Percentiles rank a stretch among this genome's conserved stretches.
These are phyloP conservation scores for Gnatocerus cornutus DNA, from an alignment of 2,888 invertebrate species.

Conservation along the genomic window DNA sequence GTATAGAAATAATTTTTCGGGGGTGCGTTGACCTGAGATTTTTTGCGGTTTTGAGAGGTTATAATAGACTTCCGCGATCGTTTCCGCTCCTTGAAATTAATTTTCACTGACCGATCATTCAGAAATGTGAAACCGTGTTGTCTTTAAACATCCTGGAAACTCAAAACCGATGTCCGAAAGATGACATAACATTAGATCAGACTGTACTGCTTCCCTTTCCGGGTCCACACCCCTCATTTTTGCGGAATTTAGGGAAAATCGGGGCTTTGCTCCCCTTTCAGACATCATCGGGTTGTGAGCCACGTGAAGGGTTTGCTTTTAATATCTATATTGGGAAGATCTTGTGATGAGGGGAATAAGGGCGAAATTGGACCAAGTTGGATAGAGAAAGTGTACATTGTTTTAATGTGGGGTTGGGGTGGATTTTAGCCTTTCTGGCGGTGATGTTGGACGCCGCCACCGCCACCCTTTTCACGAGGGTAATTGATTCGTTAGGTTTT, in stretches of 20 bases:
- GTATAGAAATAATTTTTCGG: constrained; percentile 15
- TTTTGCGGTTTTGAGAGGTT: constrained; percentile 22
- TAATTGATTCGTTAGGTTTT: constrained; percentile 50
- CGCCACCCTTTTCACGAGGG: constrained; percentile 46
- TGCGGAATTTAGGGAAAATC: constrained; percentile 69
- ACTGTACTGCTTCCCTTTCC: constrained; percentile 68
- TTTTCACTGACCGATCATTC: constrained; percentile 49
- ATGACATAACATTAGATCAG: constrained; percentile 68
- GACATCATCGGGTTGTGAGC: constrained; percentile 46
- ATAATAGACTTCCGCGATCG: constrained; percentile 38
- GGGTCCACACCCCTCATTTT: constrained; percentile 67
- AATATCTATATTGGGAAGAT: constrained; percentile 36
- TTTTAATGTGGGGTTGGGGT: constrained; percentile 47
- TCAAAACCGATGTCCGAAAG: constrained; percentile 62
- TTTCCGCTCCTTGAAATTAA: constrained; percentile 25
- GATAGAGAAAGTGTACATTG: constrained; percentile 41
- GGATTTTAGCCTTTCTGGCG: constrained; percentile 42
- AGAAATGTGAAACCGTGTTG: constrained; percentile 37
- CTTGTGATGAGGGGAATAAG: constrained; percentile 25
- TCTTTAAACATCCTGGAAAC: constrained; percentile 59
- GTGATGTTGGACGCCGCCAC: constrained; percentile 28
- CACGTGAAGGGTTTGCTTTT: constrained; percentile 47
- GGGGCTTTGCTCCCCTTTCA: constrained; percentile 59
- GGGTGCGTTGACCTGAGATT: constrained; percentile 41
- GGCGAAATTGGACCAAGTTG: constrained; percentile 27